These are phyloP conservation scores for Tinea semifulvella DNA, from an alignment of 2,888 invertebrate genomes.

Conservation along the genomic window DNA sequence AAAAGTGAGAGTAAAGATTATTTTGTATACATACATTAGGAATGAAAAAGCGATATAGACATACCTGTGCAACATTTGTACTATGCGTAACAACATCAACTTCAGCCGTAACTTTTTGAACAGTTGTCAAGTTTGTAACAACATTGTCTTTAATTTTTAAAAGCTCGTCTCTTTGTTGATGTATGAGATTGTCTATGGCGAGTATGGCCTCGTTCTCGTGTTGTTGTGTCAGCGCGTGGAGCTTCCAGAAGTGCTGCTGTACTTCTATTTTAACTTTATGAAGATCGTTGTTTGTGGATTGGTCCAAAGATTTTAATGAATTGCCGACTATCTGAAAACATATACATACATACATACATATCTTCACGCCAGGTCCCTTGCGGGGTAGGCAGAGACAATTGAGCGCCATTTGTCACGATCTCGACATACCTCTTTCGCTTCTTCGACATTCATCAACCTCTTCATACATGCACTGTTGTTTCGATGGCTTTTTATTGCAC, in stretches of 20 bases:
- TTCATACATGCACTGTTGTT: too few species aligned
- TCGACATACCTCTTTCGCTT: too few species aligned
- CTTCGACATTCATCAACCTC: too few species aligned
- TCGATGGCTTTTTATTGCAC: too few species aligned
- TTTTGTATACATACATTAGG: too few species aligned
- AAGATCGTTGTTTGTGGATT: background rate
- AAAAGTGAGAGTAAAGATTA: too few species aligned
- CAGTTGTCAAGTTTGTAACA: slow-evolving; percentile 33
- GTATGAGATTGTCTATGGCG: slow-evolving; percentile 34
- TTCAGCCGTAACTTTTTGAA: slow-evolving; percentile 30
- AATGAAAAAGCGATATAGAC: too few species aligned
- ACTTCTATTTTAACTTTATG: slow-evolving; percentile 33
- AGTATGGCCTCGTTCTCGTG: slow-evolving; percentile 52
- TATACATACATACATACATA: too few species aligned
- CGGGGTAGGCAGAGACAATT: too few species aligned
- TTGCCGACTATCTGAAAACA: slow-evolving; percentile 8
- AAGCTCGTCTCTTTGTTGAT: slow-evolving; percentile 38
- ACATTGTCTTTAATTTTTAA: slow-evolving; percentile 34
- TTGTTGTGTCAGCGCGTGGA: slow-evolving; percentile 60
- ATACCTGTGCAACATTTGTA: slow-evolving; percentile 13
- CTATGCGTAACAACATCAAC: slow-evolving; percentile 21
- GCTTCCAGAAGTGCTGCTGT: slow-evolving; percentile 59
- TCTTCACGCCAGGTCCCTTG: too few species aligned
- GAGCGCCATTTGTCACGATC: too few species aligned
- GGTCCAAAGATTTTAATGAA: background rate